Evolutionary conservation across 1,140 invertebrate genomes (phyloP).

Genomic region (Sarcophaga peregrina): DNA sequence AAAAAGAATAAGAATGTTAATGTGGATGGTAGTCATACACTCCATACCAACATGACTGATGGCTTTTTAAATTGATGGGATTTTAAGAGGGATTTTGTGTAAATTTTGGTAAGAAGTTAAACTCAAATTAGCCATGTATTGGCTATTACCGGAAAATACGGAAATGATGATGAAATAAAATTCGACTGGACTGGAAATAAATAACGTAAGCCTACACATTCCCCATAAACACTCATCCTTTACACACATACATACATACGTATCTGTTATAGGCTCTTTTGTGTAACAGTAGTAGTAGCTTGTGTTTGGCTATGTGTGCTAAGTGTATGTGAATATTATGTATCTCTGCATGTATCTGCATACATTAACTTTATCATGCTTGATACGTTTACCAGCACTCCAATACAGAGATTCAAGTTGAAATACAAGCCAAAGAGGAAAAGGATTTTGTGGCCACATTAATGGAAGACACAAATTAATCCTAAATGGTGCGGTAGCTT

Average conservation of each 20-base stretch:
- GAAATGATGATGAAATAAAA: background rate
- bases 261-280: background rate
- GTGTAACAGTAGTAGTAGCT: background rate
- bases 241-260: background rate
- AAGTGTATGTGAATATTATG: background rate
- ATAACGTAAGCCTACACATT: background rate
- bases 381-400: background rate
- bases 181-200: background rate
- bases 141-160: conserved; percentile 8
- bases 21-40: no score
- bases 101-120: conserved; percentile 36
- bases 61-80: conserved; percentile 40
- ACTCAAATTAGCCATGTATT: conserved; percentile 37
- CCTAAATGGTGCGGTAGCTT: background rate
- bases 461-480: conserved; percentile 31
- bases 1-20: no score
- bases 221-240: no score
- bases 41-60: conserved; percentile 34
- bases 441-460: conserved; percentile 37
- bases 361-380: background rate
- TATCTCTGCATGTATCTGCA: background rate
- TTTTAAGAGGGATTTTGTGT: conserved; percentile 36
- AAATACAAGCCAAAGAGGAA: background rate
- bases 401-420: conserved; percentile 3
- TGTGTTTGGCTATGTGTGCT: background rate